A percentile compares a stretch with the other conserved stretches of the same genome.
phyloP scores from a whole-genome alignment of 2,888 invertebrate species.

The Drosophila flavopinicola region DNA sequence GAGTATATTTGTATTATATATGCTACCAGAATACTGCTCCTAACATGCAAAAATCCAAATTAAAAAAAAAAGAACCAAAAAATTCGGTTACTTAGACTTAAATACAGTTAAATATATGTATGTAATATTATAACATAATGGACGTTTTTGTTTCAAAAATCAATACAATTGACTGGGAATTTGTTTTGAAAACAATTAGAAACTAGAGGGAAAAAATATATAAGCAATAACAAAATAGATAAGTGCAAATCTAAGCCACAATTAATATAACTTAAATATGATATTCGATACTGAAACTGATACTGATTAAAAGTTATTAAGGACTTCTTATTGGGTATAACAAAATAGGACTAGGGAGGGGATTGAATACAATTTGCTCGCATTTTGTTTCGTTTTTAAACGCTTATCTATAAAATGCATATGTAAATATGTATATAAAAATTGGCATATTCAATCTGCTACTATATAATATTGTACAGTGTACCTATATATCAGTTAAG shows the following conservation, averaged over 20 bases:
- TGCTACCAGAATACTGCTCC: constrained; percentile 24
- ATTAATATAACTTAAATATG: neutral
- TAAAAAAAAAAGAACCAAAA: neutral
- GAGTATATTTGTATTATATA: constrained; percentile 15
- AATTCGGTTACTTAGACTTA: neutral
- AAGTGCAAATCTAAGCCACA: neutral
- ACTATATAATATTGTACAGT: constrained; percentile 22
- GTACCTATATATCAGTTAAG: constrained; percentile 11
- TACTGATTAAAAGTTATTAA: no score
- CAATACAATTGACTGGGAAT: constrained; percentile 7
- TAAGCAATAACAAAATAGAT: neutral
- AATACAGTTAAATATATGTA: neutral
- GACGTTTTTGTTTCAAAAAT: constrained; percentile 21
- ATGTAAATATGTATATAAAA: constrained; percentile 43
- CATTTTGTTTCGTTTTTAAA: neutral
- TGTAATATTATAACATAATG: constrained; percentile 17
- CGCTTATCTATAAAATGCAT: constrained; percentile 3
- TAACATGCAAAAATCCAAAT: neutral
- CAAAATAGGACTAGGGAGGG: neutral
- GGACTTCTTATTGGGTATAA: neutral
- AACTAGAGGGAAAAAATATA: constrained; percentile 2
- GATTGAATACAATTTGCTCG: no score
- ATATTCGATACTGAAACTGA: neutral
- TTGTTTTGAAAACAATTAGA: constrained; percentile 11
- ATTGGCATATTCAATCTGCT: constrained; percentile 24